Conservation (phyloP, 2,888 invertebrate species). For the Quadroppia sp. region DNA sequence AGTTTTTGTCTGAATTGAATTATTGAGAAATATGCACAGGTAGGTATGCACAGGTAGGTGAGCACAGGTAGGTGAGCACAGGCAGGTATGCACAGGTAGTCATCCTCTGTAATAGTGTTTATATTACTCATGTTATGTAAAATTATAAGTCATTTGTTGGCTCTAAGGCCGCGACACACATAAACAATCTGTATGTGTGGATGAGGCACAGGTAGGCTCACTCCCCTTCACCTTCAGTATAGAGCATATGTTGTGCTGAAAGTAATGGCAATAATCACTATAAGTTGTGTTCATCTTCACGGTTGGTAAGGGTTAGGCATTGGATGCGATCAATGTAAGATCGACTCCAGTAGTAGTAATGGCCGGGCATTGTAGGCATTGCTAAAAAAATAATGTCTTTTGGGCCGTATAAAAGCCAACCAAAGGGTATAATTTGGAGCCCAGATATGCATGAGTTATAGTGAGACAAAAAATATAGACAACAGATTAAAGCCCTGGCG, state of each 20-base stretch:
- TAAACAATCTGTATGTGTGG: neutral
- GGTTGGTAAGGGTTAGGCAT: neutral
- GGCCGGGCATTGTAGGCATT: neutral
- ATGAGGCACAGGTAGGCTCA: no score
- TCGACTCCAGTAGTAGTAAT: neutral
- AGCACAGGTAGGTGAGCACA: no score
- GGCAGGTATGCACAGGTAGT: no score
- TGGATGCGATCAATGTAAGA: neutral
- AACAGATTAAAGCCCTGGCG: neutral
- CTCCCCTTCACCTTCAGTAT: neutral
- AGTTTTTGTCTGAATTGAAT: slow-evolving; percentile 12
- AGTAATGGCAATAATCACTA: neutral
- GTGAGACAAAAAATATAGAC: neutral
- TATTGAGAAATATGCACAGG: neutral
- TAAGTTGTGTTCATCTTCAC: slow-evolving; percentile 11
- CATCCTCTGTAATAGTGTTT: neutral
- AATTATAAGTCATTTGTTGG: neutral
- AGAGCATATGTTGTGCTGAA: neutral
- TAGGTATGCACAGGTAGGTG: neutral
- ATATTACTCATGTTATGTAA: slow-evolving; percentile 6
- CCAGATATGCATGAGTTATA: slow-evolving; percentile 30
- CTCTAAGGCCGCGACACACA: slow-evolving; percentile 14
- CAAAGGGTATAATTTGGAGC: slow-evolving; percentile 29
- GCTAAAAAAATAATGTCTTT: slow-evolving; percentile 21
- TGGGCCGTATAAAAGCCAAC: slow-evolving; percentile 14